Evolutionary conservation across 2,113 vertebrate genomes (phyloP), one percentile per base, ranked within the genome.

Genomic region (Heterochromis multidens): DNA sequence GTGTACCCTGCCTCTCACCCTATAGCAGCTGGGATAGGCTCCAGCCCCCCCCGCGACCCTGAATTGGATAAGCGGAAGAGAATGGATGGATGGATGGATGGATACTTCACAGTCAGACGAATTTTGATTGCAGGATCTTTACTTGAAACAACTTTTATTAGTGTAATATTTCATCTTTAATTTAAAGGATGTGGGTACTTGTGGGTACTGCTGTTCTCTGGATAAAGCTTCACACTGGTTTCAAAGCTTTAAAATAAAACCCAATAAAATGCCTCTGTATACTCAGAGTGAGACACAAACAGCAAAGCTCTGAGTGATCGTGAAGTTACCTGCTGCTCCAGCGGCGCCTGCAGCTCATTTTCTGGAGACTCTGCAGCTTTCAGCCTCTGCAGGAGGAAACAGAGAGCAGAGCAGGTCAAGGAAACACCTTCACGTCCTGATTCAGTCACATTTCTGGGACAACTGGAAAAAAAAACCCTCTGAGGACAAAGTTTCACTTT

Each of bases 251-350:
- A 14, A 43, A 14, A 5, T 43, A 43, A 43, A 16, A 46, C 43
- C 40, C 14, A 13, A 46, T 43, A 43, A 43, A 43, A 5, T 6
- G 43, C 4, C 43, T 46, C 43, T 46, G 14, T 43, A 43, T 43
- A 46, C 43, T 46, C 43, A 46, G 43, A 46, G 43, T 5, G 5
- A 33, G 25, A 46, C 21, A 25, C 27, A 49, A 17, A 46, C 5
- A n/a, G 4, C 23, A 4, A 21, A 16, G 25, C 23, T 23, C 4
- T 43, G 21, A 19, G 19, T 10, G 11, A 6, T 12, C n/a, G 4
- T 81, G 56, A n/a, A 2, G 1, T 54, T 86, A 93, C 92, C 92
- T 92, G 92, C 77, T 88, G 80, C 89, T 90, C 91, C 86, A 33
- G 84, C 6, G 33, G 33, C 86, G 85, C 80, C 88, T 82, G 87